phyloP scores from a whole-genome alignment of 2,797 vertebrate species.

The Pseudotriccus pelzelni region DNA sequence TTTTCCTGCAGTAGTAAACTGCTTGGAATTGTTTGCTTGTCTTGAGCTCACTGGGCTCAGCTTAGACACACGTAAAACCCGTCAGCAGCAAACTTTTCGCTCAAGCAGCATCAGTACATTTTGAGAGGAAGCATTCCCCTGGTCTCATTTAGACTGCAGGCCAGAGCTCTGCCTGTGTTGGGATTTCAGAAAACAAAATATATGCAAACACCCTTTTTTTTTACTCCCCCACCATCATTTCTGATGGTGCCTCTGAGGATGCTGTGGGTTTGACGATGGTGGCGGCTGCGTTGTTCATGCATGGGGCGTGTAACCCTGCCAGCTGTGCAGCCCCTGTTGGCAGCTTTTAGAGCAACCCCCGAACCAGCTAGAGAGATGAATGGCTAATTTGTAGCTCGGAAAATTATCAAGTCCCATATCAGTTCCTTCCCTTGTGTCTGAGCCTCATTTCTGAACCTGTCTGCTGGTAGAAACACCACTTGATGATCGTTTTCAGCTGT shows the following conservation, averaged over 20 bases:
- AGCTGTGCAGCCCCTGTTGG: background rate
- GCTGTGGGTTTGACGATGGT: background rate
- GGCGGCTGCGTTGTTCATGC: background rate
- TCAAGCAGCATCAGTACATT: background rate
- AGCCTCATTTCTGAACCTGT: background rate
- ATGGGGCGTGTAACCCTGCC: background rate
- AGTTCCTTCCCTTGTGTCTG: background rate
- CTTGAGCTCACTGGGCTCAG: background rate
- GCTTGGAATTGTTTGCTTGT: background rate
- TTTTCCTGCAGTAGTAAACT: background rate
- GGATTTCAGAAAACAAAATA: background rate
- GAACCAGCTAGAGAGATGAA: background rate
- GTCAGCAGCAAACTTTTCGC: background rate
- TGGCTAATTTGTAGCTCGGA: background rate
- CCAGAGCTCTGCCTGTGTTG: background rate
- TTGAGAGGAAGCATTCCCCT: background rate
- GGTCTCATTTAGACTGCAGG: background rate
- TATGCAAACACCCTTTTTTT: background rate
- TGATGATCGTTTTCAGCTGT: background rate
- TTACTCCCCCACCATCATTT: fast-evolving
- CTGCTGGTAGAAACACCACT: background rate
- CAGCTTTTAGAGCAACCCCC: background rate
- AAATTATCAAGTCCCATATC: background rate
- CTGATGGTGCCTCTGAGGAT: background rate
- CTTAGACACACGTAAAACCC: background rate